Conservation (phyloP, 1,140 invertebrate species). For the Drosophila chauvacae region DNA sequence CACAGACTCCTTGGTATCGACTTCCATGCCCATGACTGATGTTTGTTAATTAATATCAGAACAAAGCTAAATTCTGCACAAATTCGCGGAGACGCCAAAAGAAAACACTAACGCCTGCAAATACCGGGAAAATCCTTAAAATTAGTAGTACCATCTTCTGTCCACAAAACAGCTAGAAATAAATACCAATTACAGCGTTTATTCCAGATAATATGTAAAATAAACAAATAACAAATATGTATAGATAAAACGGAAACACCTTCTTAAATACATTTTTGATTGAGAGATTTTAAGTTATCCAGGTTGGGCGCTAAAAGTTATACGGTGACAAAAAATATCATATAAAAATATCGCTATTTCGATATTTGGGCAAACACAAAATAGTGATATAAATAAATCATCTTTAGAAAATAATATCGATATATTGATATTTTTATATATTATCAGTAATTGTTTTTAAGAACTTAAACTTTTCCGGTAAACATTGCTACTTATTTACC, state of each 20-base stretch:
- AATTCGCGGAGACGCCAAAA: conserved; percentile 13
- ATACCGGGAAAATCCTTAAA: background rate
- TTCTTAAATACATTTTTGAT: background rate
- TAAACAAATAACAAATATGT: no score
- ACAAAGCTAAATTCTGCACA: conserved; percentile 10
- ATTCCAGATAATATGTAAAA: no score
- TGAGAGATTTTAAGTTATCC: no score
- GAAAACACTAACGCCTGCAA: conserved; percentile 20
- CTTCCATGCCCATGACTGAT: conserved; percentile 53
- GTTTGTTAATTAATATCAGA: background rate
- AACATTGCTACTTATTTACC: background rate
- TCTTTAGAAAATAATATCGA: no score
- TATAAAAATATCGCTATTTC: no score
- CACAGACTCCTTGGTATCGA: conserved; percentile 80
- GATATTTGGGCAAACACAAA: no score
- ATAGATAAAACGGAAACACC: no score
- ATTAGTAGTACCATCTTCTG: conserved; percentile 4
- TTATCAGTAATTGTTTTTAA: conserved; percentile 23
- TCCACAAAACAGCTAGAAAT: background rate
- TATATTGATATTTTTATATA: no score
- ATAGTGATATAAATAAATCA: no score
- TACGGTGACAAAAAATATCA: no score
- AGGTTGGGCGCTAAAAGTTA: no score
- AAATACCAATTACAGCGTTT: no score
- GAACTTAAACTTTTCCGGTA: conserved; percentile 25